Base-by-base conservation (phyloP, 2,797 vertebrate species). In the Sardinella longiceps region DNA sequence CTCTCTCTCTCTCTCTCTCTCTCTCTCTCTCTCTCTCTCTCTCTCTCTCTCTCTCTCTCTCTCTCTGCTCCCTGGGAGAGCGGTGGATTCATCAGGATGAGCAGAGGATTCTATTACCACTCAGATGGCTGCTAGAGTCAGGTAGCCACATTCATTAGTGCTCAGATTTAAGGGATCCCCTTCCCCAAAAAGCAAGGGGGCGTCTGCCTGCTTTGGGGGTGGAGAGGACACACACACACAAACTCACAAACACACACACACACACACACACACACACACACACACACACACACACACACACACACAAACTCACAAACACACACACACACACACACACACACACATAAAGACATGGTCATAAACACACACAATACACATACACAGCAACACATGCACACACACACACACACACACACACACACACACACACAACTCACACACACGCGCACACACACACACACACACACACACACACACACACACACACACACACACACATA, bases 101-200 rank as follows among this genome's bases (percentile, higher is more conserved):
- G 15, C 66, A 80, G 87, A 90, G 81, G 87, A 90, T 91, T 90
- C 85, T 89, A 91, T 91, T 92, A 90, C 87, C 87, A 86, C 86
- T 90, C 86, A 89, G 88, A 91, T 88, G 87, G 88, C 87, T 91
- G 88, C 87, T 87, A 87, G 87, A 89, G 86, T 92, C 90, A 90
- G 86, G 87, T 84, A 90, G 86, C 86, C 82, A 82, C 87, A 89
- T 87, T 89, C 89, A 92, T 92, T 88, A 91, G 84, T 83, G 84
- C 82, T 85, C 89, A 88, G 84, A 89, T 84, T 77, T 87, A 82
- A 58, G 58, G 70, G 81, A 85, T 86, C 84, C 84, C 84, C 82
- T 88, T 85, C 80, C 80, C 82, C 74, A 23, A 85, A 81, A 82
- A 85, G 88, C 83, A 82, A 81, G 51, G 51, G 81, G 82, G 87